phyloP scores from a whole-genome alignment of 1,140 invertebrate genomes.

The Drosophila setifemur region DNA sequence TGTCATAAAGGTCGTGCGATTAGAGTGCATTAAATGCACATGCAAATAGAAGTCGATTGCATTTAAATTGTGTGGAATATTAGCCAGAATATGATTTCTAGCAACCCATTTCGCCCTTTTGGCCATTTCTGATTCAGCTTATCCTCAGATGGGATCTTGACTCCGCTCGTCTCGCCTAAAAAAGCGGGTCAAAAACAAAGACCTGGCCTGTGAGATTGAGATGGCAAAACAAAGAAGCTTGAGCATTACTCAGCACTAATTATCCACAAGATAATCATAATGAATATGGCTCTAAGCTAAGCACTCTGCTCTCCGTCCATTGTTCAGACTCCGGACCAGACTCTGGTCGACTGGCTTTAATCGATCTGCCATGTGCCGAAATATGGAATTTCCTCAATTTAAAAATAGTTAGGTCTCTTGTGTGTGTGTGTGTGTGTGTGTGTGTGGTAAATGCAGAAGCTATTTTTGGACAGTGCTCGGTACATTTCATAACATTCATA shows the following conservation, averaged over 20 bases:
- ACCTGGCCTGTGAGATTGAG: not conserved
- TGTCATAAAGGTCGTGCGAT: conserved; percentile 64
- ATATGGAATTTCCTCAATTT: conserved; percentile 72
- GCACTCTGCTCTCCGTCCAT: conserved; percentile 4
- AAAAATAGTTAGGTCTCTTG: conserved; percentile 55
- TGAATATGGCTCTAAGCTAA: conserved; percentile 22
- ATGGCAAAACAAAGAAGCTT: conserved; percentile 24
- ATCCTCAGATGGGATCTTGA: no score
- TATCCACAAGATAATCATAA: conserved; percentile 35
- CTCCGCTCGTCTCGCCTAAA: no score
- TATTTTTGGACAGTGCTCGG: conserved; percentile 53
- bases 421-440: no score
- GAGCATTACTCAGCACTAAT: conserved; percentile 46
- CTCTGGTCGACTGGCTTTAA: conserved; percentile 18
- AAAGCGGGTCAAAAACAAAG: conserved; percentile 14
- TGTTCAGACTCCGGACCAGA: not conserved
- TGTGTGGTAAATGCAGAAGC: conserved; percentile 40
- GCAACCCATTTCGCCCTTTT: no score
- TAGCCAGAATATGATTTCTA: not conserved
- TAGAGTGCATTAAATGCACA: conserved; percentile 58
- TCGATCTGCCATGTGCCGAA: conserved; percentile 64
- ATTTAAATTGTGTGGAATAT: conserved; percentile 1
- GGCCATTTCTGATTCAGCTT: no score
- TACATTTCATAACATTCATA: conserved; percentile 66
- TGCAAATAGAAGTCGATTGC: conserved; percentile 36